Conservation (phyloP, 2,888 invertebrate species). For the Drosophila prolongata region DNA sequence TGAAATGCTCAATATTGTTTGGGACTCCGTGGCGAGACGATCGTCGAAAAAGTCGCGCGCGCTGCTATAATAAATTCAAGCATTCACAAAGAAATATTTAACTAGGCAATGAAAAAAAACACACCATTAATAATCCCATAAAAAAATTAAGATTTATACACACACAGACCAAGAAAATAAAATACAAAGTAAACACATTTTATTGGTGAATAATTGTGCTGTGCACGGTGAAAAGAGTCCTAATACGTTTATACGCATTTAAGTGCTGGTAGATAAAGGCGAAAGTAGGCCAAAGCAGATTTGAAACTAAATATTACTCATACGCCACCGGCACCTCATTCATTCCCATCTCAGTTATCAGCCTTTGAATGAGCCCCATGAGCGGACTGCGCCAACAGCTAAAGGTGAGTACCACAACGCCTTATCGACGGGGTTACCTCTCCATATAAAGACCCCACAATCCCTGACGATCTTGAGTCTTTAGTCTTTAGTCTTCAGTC, state of each 20-base stretch:
- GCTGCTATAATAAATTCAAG: constrained; percentile 18
- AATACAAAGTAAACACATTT: constrained; percentile 21
- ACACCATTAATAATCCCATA: constrained; percentile 29
- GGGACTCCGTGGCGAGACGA: constrained; percentile 72
- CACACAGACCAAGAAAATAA: constrained; percentile 10
- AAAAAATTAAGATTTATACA: constrained; percentile 14
- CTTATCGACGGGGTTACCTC: background rate
- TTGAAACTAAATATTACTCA: constrained; percentile 55
- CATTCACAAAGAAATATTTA: constrained; percentile 15
- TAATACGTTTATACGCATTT: constrained; percentile 29
- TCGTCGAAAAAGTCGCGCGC: constrained; percentile 60
- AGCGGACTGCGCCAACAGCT: constrained; percentile 84
- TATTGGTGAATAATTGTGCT: constrained; percentile 5
- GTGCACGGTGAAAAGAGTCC: constrained; percentile 17
- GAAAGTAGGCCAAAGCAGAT: constrained; percentile 42
- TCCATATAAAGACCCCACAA: background rate
- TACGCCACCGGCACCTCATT: constrained; percentile 55
- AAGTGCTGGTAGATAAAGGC: constrained; percentile 23
- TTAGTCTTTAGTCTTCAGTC: background rate
- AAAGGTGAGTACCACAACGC: constrained; percentile 78
- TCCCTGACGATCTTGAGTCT: constrained; percentile 1
- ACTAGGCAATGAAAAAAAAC: constrained; percentile 8
- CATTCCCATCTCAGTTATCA: constrained; percentile 32
- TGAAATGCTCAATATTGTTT: constrained; percentile 72
- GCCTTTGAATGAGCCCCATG: constrained; percentile 83